Base-by-base conservation (phyloP, 1,140 invertebrate species). In the Leptinotarsa lineolata region DNA sequence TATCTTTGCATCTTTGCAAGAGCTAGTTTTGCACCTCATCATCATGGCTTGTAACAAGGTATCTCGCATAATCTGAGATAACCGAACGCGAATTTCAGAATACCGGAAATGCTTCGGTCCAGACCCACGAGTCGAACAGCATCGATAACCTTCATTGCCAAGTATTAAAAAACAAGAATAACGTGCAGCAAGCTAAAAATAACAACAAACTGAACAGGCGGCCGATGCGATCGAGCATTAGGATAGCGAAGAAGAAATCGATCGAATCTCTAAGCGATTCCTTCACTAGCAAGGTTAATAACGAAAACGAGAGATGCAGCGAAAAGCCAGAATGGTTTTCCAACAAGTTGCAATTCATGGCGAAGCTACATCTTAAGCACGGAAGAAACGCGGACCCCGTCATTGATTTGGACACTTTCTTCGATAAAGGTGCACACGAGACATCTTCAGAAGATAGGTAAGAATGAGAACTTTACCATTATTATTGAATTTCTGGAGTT, bases 171-270 rank as follows among this genome's bases (percentile, higher is more conserved):
- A 65, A 22, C 18, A 70, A 68, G 44, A 48, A 74, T 18, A 54
- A 61, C 24, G 68, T 48, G 8, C 20, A 46, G 48, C 48, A 54
- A 54, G 48, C 48, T 54, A 72, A 68, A 67, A 72, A 58, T 21
- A 72, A 72, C 48, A 78, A 60, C 18, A 78, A 74, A 70, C 24
- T 74, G 20, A 73, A 39, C 18, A 74, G 63, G 60, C 12, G 79
- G 58, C 79, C 80, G 5, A 76, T 81, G 72, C 44, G 81, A 54
- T 82, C 81, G 4, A 81, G 81, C 66, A 75, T 78, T 30, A 71
- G 81, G 21, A 80, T 82, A 18, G 80, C 80, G 15, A 80, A 82
- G 65, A 78, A 78, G 22, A 79, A 77, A 66, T 80, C 80, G 13
- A 77, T 78, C 20, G 77, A 79, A 63, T 76, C 22, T 13, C 63